phyloP scores from a whole-genome alignment of 2,888 invertebrate genomes.

The Graphium colonna region DNA sequence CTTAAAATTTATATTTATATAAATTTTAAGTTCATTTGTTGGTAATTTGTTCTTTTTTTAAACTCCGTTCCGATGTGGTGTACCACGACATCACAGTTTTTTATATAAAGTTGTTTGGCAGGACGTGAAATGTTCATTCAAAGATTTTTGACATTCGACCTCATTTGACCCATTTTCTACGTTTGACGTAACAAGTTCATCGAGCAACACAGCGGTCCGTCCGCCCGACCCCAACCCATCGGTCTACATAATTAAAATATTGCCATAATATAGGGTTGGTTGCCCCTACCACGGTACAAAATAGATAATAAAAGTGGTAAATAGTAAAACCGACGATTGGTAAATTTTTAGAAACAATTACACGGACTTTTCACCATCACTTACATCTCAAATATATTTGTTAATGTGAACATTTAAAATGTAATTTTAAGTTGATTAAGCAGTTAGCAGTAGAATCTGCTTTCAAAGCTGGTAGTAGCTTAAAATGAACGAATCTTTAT shows the following conservation, averaged over 20 bases:
- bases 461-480: too few relatives aligned
- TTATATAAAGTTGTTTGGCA: not conserved
- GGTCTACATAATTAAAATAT: constrained; percentile 22
- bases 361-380: too few relatives aligned
- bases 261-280: constrained; percentile 30
- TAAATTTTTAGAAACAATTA: too few relatives aligned
- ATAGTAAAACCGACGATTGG: too few relatives aligned
- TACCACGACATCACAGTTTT: too few relatives aligned
- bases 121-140: not conserved
- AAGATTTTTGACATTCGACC: constrained; percentile 3
- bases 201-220: constrained; percentile 1
- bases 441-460: too few relatives aligned
- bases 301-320: not conserved
- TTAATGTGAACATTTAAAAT: too few relatives aligned
- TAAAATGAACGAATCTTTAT: too few relatives aligned
- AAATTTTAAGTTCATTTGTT: not conserved
- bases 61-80: not conserved
- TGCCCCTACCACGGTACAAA: constrained; percentile 25
- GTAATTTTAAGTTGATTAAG: too few relatives aligned
- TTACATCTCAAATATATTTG: too few relatives aligned
- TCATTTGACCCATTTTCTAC: constrained; percentile 19
- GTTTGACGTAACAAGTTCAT: constrained; percentile 14
- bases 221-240: constrained; percentile 20
- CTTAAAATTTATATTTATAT: too few relatives aligned
- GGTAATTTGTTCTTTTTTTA: not conserved